These are phyloP conservation scores for Boleophthalmus pectinirostris DNA, from an alignment of 2,113 vertebrate species.

Conservation along the genomic window DNA sequence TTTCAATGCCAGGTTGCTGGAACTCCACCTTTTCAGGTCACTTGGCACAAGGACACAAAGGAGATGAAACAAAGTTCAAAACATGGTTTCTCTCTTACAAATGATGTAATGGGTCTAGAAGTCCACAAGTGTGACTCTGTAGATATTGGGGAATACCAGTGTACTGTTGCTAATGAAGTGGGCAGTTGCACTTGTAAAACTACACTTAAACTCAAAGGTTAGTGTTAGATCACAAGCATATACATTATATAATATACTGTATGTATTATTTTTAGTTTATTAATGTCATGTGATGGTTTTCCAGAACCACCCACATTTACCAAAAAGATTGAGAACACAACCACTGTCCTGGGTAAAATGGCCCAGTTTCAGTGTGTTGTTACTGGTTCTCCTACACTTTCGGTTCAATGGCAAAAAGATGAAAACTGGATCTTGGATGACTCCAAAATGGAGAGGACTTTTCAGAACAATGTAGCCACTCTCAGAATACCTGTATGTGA, in stretches of 20 bases:
- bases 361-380: slow-evolving; percentile 84
- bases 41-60: slow-evolving; percentile 91
- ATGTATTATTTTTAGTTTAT: not conserved
- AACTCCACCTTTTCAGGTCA: slow-evolving; percentile 89
- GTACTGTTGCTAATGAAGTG: slow-evolving; percentile 88
- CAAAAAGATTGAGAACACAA: slow-evolving; percentile 86
- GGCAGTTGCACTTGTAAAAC: slow-evolving; percentile 89
- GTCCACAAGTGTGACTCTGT: slow-evolving; percentile 86
- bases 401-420: slow-evolving; percentile 93
- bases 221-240: slow-evolving; percentile 49
- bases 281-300: slow-evolving; percentile 44
- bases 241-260: slow-evolving; percentile 4
- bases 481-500: slow-evolving; percentile 83
- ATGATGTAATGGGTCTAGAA: slow-evolving; percentile 81
- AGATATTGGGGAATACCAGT: slow-evolving; percentile 94
- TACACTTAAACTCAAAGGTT: slow-evolving; percentile 92
- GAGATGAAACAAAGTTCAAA: slow-evolving; percentile 92
- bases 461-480: slow-evolving; percentile 82
- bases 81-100: slow-evolving; percentile 80
- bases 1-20: slow-evolving; percentile 88
- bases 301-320: slow-evolving; percentile 87
- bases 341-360: slow-evolving; percentile 83
- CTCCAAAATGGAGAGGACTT: slow-evolving; percentile 82
- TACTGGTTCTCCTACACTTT: slow-evolving; percentile 85
- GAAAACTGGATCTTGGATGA: slow-evolving; percentile 90